Conservation (phyloP, 2,113 vertebrate species). For the Paramisgurnus dabryanus region DNA sequence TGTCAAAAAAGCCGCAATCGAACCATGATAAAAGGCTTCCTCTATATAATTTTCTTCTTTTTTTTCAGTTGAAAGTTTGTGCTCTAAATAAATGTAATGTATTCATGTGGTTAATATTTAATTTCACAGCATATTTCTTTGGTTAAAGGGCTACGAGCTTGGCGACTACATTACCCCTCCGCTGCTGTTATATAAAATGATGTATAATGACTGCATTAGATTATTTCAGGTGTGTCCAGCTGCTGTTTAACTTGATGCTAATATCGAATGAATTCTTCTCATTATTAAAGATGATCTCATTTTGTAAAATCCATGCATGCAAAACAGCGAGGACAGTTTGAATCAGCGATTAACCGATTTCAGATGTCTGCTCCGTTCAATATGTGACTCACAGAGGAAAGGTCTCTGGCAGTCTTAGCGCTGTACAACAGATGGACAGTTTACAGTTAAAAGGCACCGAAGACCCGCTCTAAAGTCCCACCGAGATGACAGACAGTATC, state of each 20-base stretch:
- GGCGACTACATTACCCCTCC: slow-evolving; percentile 39
- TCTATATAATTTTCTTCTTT: background rate
- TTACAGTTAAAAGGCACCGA: slow-evolving; percentile 55
- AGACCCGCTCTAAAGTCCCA: slow-evolving; percentile 47
- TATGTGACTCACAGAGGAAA: slow-evolving; percentile 38
- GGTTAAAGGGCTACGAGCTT: slow-evolving; percentile 26
- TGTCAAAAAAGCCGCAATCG: background rate
- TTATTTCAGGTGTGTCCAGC: slow-evolving; percentile 12
- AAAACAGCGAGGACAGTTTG: slow-evolving; percentile 12
- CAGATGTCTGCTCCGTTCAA: slow-evolving; percentile 36
- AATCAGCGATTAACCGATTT: slow-evolving; percentile 47
- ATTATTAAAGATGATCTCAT: slow-evolving; percentile 24
- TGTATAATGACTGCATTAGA: slow-evolving; percentile 28
- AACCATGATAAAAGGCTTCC: background rate
- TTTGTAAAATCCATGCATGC: slow-evolving; percentile 10
- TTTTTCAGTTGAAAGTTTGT: slow-evolving; percentile 31
- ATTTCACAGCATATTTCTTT: slow-evolving; percentile 46
- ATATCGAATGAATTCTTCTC: background rate
- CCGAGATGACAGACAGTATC: slow-evolving; percentile 32
- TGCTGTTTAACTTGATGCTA: slow-evolving; percentile 23
- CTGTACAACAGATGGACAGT: slow-evolving; percentile 54
- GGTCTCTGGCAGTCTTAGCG: slow-evolving; percentile 38
- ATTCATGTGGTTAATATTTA: slow-evolving; percentile 52
- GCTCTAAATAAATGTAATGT: slow-evolving; percentile 44
- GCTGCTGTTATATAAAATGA: slow-evolving; percentile 35